These are phyloP conservation scores for Chloroclysta siterata DNA, from an alignment of 2,888 invertebrate genomes.

Conservation along the genomic window DNA sequence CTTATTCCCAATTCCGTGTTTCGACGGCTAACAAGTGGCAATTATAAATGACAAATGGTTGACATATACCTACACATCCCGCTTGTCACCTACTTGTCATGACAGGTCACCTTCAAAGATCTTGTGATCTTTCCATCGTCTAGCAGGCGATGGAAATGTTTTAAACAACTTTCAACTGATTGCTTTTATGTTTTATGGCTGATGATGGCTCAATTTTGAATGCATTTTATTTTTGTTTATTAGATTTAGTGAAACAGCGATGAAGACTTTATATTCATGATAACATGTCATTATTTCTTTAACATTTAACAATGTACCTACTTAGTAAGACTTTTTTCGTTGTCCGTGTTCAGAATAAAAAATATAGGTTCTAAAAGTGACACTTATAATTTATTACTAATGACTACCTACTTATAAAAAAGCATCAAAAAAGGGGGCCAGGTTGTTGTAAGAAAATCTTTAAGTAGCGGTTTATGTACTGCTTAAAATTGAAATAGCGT, in stretches of 20 bases:
- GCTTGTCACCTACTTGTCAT: conserved; percentile 59
- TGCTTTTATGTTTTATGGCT: conserved; percentile 4
- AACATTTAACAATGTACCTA: too few species aligned
- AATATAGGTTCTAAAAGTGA: too few species aligned
- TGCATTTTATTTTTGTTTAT: background rate
- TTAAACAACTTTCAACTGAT: conserved; percentile 8
- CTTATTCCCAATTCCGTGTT: conserved; percentile 40
- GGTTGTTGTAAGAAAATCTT: too few species aligned
- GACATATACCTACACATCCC: conserved; percentile 54
- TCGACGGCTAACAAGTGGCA: conserved; percentile 79
- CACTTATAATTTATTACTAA: too few species aligned
- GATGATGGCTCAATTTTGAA: conserved; percentile 12
- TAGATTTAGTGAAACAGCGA: background rate
- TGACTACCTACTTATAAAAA: too few species aligned
- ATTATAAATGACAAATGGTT: conserved; percentile 85
- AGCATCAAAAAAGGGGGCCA: too few species aligned
- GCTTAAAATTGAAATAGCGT: too few species aligned
- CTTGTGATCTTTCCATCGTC: conserved; percentile 66
- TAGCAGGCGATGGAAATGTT: conserved; percentile 30
- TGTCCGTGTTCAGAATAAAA: too few species aligned
- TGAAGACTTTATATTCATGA: background rate
- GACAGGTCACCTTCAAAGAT: conserved; percentile 61
- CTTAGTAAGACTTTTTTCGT: too few species aligned
- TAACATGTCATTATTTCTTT: too few species aligned
- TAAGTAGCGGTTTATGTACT: too few species aligned